A percentile compares a stretch with the other conserved stretches of the same genome.
phyloP scores from a whole-genome alignment of 2,113 vertebrate species.

The Heterotis niloticus region DNA sequence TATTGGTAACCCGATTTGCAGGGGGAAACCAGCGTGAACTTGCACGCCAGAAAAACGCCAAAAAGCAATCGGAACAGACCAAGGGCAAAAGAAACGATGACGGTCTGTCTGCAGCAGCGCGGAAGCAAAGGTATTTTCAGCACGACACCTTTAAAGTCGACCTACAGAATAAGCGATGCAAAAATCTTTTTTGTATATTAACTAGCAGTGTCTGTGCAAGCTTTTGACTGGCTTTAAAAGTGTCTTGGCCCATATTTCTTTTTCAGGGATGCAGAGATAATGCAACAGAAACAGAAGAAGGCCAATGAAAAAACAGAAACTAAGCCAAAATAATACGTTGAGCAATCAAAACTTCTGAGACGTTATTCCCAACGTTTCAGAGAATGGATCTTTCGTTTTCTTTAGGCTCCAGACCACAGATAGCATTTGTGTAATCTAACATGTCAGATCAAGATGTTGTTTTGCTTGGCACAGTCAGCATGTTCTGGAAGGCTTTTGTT shows the following conservation, averaged over 20 bases:
- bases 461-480: slow-evolving; percentile 44
- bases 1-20: slow-evolving; percentile 35
- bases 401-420: slow-evolving; percentile 45
- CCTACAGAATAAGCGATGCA: background rate
- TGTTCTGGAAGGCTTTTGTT: slow-evolving; percentile 31
- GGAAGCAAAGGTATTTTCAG: slow-evolving; percentile 78
- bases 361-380: slow-evolving; percentile 42
- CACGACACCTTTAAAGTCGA: background rate
- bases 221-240: background rate
- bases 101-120: slow-evolving; percentile 80
- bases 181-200: background rate
- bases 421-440: slow-evolving; percentile 48
- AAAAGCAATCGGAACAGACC: slow-evolving; percentile 67
- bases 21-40: slow-evolving; percentile 90
- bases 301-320: slow-evolving; percentile 61
- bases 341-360: slow-evolving; percentile 12
- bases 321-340: slow-evolving; percentile 59
- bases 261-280: slow-evolving; percentile 87
- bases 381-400: slow-evolving; percentile 38
- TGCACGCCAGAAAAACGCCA: slow-evolving; percentile 80
- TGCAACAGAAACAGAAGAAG: slow-evolving; percentile 93
- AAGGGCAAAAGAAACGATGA: slow-evolving; percentile 79
- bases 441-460: slow-evolving; percentile 50
- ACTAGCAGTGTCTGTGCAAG: background rate
- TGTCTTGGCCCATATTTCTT: slow-evolving; percentile 34